Percentiles rank a stretch among this genome's conserved stretches.
Conservation (phyloP, 2,888 invertebrate genomes). For the Nymphalis polychloros region DNA sequence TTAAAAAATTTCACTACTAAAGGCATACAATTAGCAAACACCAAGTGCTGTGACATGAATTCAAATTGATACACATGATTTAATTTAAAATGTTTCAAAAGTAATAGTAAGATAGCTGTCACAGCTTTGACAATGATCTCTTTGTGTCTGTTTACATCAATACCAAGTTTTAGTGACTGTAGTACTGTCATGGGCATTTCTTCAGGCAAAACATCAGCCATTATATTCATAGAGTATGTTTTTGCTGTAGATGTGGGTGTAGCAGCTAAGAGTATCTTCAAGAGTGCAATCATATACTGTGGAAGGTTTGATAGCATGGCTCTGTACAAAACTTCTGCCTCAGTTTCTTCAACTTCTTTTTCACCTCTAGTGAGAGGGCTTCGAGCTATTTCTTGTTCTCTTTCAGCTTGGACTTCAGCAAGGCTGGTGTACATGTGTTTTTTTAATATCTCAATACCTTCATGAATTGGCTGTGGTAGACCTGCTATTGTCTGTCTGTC, state of each 20-base stretch:
- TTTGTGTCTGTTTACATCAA: constrained; percentile 99
- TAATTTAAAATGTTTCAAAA: constrained; percentile 97
- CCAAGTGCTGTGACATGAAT: constrained; percentile 98
- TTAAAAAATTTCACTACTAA: constrained; percentile 99
- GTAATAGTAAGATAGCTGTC: constrained; percentile 92
- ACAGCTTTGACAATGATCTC: constrained; percentile 99
- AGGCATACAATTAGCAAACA: constrained; percentile 99
- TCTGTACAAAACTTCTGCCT: constrained; percentile 94
- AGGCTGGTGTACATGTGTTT: constrained; percentile 97
- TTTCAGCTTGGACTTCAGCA: constrained; percentile 94
- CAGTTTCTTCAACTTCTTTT: constrained; percentile 88
- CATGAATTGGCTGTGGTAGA: constrained; percentile 97
- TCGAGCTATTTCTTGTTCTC: constrained; percentile 94
- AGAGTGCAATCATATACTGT: constrained; percentile 97
- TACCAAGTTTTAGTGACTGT: constrained; percentile 96
- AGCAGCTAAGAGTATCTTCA: constrained; percentile 98
- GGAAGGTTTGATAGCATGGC: constrained; percentile 98
- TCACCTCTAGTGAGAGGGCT: constrained; percentile 95
- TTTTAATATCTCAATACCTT: constrained; percentile 95
- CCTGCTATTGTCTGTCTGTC: constrained; percentile 96
- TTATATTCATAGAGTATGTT: constrained; percentile 97
- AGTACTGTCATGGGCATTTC: constrained; percentile 98
- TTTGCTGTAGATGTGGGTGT: constrained; percentile 99
- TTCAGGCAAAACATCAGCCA: constrained; percentile 98
- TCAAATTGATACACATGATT: constrained; percentile 99